Evolutionary conservation across 2,797 vertebrate species (phyloP), one percentile per base, ranked within the genome.

Genomic region (Sciurus carolinensis): DNA sequence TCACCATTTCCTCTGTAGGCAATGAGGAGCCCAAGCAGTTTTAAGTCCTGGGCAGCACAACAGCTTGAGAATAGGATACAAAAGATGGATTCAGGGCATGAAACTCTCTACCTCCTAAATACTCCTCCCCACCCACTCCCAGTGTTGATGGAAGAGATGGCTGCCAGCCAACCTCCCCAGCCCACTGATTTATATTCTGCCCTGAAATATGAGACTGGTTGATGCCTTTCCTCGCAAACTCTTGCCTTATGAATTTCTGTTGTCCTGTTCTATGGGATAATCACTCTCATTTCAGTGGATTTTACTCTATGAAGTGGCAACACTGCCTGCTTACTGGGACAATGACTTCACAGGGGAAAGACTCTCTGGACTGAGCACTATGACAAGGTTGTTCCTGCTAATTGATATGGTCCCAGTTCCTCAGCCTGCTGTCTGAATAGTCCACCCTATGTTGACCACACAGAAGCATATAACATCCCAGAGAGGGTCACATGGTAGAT

Each of bases 351-450:
- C 30, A 5, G 17, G 66, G 85, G 81, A 92, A 28, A 33, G 72
- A 73, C 72, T 15, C 92, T 83, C 87, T 73, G 64, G 95, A 85
- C 26, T 91, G 64, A 91, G 94, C 97, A 97, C 81, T 28, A 71
- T 93, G 42, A 10, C 0, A 3, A 93, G n/a, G 22, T n/a, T 90
- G 59, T 72, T 87, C 91, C 87, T 42, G 52, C 75, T 91, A 79
- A 64, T 57, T 39, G 47, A 79, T 96, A 44, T 73, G 83, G 77
- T 14, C 44, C 52, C 5, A 18, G 24, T 36, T n/a, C 77, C 54
- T 44, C 7, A 3, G 91, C 87, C 96, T 75, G 11, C 77, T 81
- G 36, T 54, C 82, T 97, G 97, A 96, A 97, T 30, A 96, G 91
- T 77, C 87, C 83, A 84, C 75, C 71, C 50, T 84, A 67, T 2